Evolutionary conservation across 2,113 vertebrate species (phyloP).

Genomic region (Gavialis gangeticus): DNA sequence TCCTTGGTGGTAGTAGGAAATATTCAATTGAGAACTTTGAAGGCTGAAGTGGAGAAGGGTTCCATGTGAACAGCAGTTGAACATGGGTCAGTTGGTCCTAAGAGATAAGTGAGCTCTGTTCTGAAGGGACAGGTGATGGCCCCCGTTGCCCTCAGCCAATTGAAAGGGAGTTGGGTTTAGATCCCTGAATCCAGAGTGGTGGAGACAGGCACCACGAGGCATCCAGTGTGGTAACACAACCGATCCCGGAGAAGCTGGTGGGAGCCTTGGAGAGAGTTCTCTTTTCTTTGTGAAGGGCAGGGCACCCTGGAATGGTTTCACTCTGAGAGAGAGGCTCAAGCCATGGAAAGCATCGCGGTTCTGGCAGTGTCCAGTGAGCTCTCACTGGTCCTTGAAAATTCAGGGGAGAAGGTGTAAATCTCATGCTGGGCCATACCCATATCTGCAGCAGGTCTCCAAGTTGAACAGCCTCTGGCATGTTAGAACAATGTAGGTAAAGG

Average conservation of each 20-base stretch:
- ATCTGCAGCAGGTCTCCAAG: too few relatives aligned
- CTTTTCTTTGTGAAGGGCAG: background rate
- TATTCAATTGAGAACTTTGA: too few relatives aligned
- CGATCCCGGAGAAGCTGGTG: background rate
- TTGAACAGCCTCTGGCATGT: too few relatives aligned
- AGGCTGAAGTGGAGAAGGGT: too few relatives aligned
- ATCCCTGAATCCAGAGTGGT: background rate
- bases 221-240: background rate
- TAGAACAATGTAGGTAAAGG: too few relatives aligned
- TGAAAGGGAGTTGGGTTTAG: background rate
- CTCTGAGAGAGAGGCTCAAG: background rate
- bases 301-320: slow-evolving; percentile 29
- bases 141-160: background rate
- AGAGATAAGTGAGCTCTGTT: background rate
- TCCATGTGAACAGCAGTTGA: slow-evolving; percentile 33
- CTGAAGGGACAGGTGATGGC: background rate
- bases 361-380: too few relatives aligned
- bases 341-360: too few relatives aligned
- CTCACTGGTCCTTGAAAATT: too few relatives aligned
- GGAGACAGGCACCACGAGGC: background rate
- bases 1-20: too few relatives aligned
- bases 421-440: too few relatives aligned
- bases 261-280: background rate
- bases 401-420: too few relatives aligned
- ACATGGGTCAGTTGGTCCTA: slow-evolving; percentile 47